These are phyloP conservation scores for Sebastes umbrosus DNA, from an alignment of 2,797 vertebrate species.

Conservation along the genomic window DNA sequence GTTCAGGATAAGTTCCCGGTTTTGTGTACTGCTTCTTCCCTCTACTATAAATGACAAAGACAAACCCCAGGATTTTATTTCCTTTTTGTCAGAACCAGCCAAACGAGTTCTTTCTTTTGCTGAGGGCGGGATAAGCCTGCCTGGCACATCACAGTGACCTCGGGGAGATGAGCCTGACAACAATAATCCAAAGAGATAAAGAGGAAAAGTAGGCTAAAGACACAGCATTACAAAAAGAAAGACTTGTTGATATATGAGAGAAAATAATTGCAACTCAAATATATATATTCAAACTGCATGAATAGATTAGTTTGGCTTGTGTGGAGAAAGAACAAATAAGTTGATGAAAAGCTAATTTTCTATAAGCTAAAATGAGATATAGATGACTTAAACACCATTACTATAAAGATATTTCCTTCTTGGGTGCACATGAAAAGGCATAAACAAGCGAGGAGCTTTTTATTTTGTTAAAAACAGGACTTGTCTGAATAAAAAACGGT, in stretches of 20 bases:
- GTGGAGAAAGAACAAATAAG: background rate
- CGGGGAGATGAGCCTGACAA: constrained; percentile 59
- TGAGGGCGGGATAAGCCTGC: constrained; percentile 65
- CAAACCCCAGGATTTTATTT: constrained; percentile 81
- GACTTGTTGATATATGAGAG: background rate
- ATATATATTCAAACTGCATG: background rate
- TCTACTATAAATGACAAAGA: constrained; percentile 63
- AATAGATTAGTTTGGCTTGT: background rate
- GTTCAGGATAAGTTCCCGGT: background rate
- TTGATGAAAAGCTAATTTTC: background rate
- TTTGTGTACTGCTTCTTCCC: constrained; percentile 37
- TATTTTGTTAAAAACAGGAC: constrained; percentile 74
- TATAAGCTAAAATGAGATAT: background rate
- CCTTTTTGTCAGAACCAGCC: constrained; percentile 82
- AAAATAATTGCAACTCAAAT: constrained; percentile 3
- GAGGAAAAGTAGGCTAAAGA: constrained; percentile 33
- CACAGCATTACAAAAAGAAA: background rate
- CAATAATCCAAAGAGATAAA: constrained; percentile 46
- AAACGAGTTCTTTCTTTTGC: constrained; percentile 79
- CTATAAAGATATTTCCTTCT: background rate
- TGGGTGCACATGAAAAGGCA: constrained; percentile 5
- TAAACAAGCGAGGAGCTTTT: constrained; percentile 36
- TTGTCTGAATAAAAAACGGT: constrained; percentile 27
- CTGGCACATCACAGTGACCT: constrained; percentile 67
- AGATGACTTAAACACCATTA: background rate